Conservation (phyloP, 1,140 invertebrate genomes). For the Lysiphlebus fabarum region DNA sequence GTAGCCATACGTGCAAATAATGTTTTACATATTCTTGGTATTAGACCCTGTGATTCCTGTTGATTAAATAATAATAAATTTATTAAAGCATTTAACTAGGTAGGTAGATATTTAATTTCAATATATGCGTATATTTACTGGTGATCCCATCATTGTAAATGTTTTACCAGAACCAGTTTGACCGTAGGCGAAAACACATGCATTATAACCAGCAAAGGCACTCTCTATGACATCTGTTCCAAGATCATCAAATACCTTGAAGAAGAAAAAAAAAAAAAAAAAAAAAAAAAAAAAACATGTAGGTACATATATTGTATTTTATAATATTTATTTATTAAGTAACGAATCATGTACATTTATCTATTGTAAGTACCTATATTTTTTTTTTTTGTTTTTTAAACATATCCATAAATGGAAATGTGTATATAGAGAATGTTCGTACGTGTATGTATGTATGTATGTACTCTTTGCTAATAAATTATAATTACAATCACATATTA, state of each 20-base stretch:
- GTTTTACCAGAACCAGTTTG: constrained; percentile 97
- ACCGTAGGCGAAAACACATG: constrained; percentile 94
- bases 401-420: not conserved
- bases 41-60: constrained; percentile 77
- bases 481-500: not conserved
- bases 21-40: constrained; percentile 82
- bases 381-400: not conserved
- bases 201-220: constrained; percentile 96
- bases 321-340: too few relatives aligned
- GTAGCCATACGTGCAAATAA: constrained; percentile 72
- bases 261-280: constrained; percentile 23
- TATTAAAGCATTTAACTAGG: too few relatives aligned
- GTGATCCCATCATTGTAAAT: constrained; percentile 96
- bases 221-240: constrained; percentile 88
- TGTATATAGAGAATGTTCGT: too few relatives aligned
- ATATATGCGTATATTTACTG: constrained; percentile 52
- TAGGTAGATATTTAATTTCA: constrained; percentile 15
- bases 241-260: constrained; percentile 79
- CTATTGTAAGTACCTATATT: not conserved
- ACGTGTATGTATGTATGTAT: too few relatives aligned
- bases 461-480: constrained; percentile 6
- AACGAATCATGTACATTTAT: too few relatives aligned
- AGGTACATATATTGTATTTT: too few relatives aligned
- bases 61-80: too few relatives aligned
- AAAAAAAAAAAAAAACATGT: constrained; percentile 18